Conservation (phyloP, 64 coral and sea anemone genomes). For the Stylophora pistillata region DNA sequence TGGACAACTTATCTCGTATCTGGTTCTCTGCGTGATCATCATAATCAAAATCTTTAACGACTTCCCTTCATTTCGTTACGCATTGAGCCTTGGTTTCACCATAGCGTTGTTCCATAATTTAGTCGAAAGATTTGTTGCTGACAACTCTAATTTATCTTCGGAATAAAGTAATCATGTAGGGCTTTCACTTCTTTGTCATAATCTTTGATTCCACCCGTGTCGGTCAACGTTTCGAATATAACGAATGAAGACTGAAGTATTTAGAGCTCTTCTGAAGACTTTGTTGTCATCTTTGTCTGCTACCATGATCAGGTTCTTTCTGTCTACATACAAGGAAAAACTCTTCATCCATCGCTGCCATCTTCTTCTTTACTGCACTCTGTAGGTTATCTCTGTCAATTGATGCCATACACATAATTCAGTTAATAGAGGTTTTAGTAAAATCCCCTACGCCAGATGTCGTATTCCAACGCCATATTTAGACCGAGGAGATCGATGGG, state of each 20-base stretch:
- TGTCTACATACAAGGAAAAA: background rate
- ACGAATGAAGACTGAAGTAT: too few relatives aligned
- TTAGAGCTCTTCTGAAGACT: slow-evolving; percentile 1
- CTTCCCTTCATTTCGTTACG: too few relatives aligned
- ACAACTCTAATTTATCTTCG: too few relatives aligned
- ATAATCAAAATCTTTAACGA: too few relatives aligned
- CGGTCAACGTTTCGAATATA: background rate
- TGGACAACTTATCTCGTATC: too few relatives aligned
- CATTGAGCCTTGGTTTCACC: too few relatives aligned
- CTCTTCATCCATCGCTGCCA: background rate
- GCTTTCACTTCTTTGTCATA: too few relatives aligned
- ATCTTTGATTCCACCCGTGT: background rate
- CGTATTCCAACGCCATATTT: background rate
- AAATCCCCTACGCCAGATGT: background rate
- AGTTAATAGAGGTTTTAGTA: background rate
- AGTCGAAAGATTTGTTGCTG: too few relatives aligned
- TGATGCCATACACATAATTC: background rate
- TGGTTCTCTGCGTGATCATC: too few relatives aligned
- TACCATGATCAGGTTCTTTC: background rate
- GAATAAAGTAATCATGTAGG: too few relatives aligned
- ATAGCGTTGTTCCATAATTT: too few relatives aligned
- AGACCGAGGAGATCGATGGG: too few relatives aligned
- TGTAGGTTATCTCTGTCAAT: background rate
- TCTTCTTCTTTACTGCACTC: background rate
- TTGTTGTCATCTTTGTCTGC: background rate